Base-by-base conservation (phyloP, 2,888 invertebrate species). In the Acronicta leporina region DNA sequence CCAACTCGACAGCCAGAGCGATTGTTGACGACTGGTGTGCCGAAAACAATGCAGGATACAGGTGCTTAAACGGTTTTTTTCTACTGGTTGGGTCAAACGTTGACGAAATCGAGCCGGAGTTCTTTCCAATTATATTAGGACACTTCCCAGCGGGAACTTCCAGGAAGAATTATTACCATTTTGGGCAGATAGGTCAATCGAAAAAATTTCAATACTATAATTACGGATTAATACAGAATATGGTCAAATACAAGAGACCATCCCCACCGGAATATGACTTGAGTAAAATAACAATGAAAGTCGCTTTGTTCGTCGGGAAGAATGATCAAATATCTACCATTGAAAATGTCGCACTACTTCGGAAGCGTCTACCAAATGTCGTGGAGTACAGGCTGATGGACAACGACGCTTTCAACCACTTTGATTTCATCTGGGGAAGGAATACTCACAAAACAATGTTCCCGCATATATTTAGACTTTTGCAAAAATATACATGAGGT, bases 131-230 rank as follows among this genome's bases (percentile, higher is more conserved):
- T 0, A 50, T 82, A 0, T 8, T 81, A 0, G 78, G 75, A 1
- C 85, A 88, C 49, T 85, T 77, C 25, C 89, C 89, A 0, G 78
- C 83, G 0, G 84, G 87, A 0, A 80, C 79, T 0, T 87, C 88
- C 0, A 71, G 76, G 13, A 88, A 81, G 63, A 85, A 83, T 44
- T 47, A 88, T 10, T 54, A 78, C 2, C 90, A 91, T 57, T 80
- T 75, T 14, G 56, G 68, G 2, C 88, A 89, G 61, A 67, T 86
- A 7, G 64, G 76, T 5, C n/a, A 50, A 3, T 66, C 71, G 0
- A 74, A 67, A 41, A 69, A 52, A 8, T 90, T 90, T 57, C 62
- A 73, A 0, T 54, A 73, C 5, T 91, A 83, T 48, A 86, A 91
- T 43, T 85, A 89, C 48, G 87, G 88, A 0, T 6, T 45, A 0